phyloP scores from a whole-genome alignment of 1,140 invertebrate genomes.

The Gryon sp. region DNA sequence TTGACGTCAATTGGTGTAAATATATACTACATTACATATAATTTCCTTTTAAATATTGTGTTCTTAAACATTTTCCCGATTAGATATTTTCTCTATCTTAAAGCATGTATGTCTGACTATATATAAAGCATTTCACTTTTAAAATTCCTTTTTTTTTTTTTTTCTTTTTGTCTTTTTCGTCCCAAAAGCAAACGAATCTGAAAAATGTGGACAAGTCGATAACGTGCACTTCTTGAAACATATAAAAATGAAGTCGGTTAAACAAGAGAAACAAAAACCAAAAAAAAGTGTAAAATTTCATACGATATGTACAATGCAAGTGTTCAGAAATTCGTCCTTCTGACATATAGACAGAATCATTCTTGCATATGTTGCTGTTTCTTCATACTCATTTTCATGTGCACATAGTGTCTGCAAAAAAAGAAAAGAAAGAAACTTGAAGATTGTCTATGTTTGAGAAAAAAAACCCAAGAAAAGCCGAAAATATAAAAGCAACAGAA shows the following conservation, averaged over 20 bases:
- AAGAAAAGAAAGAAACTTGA: too few relatives aligned
- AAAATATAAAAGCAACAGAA: neutral
- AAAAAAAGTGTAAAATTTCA: slow-evolving; percentile 30
- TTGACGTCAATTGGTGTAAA: too few relatives aligned
- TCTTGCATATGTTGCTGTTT: slow-evolving; percentile 46
- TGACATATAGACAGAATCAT: slow-evolving; percentile 49
- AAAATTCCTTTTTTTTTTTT: too few relatives aligned
- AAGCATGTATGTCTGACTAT: too few relatives aligned
- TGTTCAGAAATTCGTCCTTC: slow-evolving; percentile 57
- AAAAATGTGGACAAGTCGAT: slow-evolving; percentile 48
- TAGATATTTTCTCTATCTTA: too few relatives aligned
- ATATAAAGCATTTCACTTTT: too few relatives aligned
- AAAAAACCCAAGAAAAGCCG: neutral
- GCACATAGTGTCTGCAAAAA: slow-evolving; percentile 46
- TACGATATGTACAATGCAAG: slow-evolving; percentile 51
- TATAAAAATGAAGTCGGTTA: slow-evolving; percentile 14
- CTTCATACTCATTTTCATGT: slow-evolving; percentile 45
- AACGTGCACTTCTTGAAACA: slow-evolving; percentile 19
- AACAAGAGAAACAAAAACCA: slow-evolving; percentile 25
- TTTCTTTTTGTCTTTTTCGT: neutral
- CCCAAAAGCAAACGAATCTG: slow-evolving; percentile 20
- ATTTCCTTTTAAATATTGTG: too few relatives aligned
- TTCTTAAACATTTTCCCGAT: too few relatives aligned
- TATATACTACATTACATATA: too few relatives aligned
- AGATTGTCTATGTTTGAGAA: slow-evolving; percentile 32